These are phyloP conservation scores for Heliconius congener DNA, from an alignment of 1,140 invertebrate species.

Conservation along the genomic window DNA sequence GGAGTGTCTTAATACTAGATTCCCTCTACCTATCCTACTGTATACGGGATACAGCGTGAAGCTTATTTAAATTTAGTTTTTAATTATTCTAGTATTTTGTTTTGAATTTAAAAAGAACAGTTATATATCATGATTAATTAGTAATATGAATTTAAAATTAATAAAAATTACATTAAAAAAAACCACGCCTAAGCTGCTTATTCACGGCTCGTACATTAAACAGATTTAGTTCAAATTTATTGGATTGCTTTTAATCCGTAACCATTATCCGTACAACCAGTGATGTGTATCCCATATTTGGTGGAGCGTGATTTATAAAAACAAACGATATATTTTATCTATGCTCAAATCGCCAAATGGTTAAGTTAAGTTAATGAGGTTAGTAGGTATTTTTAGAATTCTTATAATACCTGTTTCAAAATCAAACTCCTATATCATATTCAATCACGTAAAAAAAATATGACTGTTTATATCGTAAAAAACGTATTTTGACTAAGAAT, in stretches of 20 bases:
- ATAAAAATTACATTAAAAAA: background rate
- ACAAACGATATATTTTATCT: constrained; percentile 1
- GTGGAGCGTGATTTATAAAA: background rate
- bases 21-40: no score
- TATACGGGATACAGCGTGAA: no score
- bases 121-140: background rate
- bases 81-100: no score
- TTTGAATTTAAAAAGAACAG: no score
- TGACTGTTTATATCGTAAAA: no score
- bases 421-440: no score
- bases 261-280: constrained; percentile 30
- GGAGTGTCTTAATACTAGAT: no score
- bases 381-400: no score
- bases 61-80: no score
- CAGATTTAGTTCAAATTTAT: constrained; percentile 44
- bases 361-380: background rate
- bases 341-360: background rate
- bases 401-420: no score
- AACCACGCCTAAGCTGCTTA: constrained; percentile 15
- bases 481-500: no score
- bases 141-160: background rate
- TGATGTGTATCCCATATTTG: constrained; percentile 10
- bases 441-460: no score
- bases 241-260: constrained; percentile 41
- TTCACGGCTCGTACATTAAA: constrained; percentile 39